Base-by-base conservation (phyloP, 2,797 vertebrate species). In the Leptatherina wallacei region DNA sequence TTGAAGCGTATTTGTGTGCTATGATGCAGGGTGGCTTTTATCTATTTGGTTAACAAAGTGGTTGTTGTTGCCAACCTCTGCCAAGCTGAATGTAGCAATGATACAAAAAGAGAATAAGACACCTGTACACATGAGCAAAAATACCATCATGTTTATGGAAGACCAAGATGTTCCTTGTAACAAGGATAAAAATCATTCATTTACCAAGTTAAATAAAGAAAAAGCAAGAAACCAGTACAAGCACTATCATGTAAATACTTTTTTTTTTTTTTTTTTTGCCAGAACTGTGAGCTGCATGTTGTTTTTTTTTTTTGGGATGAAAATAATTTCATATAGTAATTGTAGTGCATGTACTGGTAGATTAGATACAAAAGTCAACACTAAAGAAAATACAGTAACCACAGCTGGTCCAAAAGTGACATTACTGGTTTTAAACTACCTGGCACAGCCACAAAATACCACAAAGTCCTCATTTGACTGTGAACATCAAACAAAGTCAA, bases 341-440 rank as follows among this genome's bases (percentile, higher is more conserved):
- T 61, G 4, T 58, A 71, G 24, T 61, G 70, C 35, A 69, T 66
- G n/a, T 40, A 58, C 36, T 65, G 12, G 22, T 63, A 44, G 20
- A 20, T 75, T 81, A 76, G 83, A 83, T 87, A 90, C 33, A 89
- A 90, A 89, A 87, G 75, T 81, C 75, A 83, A 69, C 44, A 81
- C 83, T 81, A 85, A 83, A 77, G 64, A 73, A 87, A 90, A 85
- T 71, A 84, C 73, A 87, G 72, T 82, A 85, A 91, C 86, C 82
- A 89, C 71, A 78, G 62, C 82, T 93, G 90, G 91, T 93, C 87
- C 90, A 85, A 90, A 92, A 90, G 90, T 59, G 80, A 73, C 72
- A 66, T 71, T 38, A 66, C 80, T 85, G 69, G 14, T 52, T 76
- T 75, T 62, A 32, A 35, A 73, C 63, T 52, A 72, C 72, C 75